Conservation (phyloP, 2,797 vertebrate species). For the Coreius guichenoti region DNA sequence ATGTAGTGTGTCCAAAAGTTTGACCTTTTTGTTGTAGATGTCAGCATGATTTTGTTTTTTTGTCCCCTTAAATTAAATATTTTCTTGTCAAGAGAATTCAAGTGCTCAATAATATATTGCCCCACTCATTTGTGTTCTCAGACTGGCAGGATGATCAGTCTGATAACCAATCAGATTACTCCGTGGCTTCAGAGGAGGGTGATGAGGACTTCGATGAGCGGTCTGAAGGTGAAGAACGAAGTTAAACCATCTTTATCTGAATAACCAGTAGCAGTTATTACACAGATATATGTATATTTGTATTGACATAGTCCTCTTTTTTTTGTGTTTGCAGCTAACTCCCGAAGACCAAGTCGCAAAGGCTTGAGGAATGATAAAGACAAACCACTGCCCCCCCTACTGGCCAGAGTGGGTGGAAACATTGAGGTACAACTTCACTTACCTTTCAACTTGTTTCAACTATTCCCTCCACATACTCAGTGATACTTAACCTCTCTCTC, state of each 20-base stretch:
- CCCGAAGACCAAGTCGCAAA: slow-evolving; percentile 93
- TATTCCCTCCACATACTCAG: neutral
- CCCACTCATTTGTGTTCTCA: slow-evolving; percentile 66
- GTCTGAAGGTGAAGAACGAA: slow-evolving; percentile 86
- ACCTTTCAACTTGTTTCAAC: neutral
- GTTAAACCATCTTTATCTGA: neutral
- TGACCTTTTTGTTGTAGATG: neutral
- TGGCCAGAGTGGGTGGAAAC: slow-evolving; percentile 97
- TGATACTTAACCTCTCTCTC: neutral
- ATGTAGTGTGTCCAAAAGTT: slow-evolving; percentile 2
- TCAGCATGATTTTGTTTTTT: neutral
- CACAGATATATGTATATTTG: neutral
- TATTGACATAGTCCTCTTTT: slow-evolving; percentile 17
- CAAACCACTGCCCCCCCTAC: slow-evolving; percentile 94
- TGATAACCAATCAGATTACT: slow-evolving; percentile 98
- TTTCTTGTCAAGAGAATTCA: slow-evolving; percentile 1
- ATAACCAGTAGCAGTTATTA: neutral
- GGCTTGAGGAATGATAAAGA: slow-evolving; percentile 97
- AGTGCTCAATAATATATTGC: slow-evolving; percentile 19
- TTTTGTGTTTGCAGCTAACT: slow-evolving; percentile 75
- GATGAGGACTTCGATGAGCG: slow-evolving; percentile 98
- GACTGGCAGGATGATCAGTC: slow-evolving; percentile 99
- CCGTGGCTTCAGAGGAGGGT: slow-evolving; percentile 97
- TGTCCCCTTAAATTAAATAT: neutral
- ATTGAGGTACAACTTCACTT: slow-evolving; percentile 84